Conservation (phyloP, 2,888 invertebrate species). For the Acrobeloides nanus region DNA sequence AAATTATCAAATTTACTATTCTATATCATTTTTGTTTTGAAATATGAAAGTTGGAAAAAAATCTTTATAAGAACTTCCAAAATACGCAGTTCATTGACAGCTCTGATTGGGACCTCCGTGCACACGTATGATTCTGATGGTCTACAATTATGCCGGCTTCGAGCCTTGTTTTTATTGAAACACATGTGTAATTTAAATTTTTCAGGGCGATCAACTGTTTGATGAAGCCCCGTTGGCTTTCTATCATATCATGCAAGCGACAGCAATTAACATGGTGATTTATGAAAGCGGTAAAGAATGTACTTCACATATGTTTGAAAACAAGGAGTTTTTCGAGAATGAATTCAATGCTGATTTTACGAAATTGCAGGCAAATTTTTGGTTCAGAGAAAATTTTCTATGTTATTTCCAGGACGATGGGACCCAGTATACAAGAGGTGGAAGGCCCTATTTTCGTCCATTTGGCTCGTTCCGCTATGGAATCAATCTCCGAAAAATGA, state of each 20-base stretch:
- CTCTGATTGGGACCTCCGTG: too few relatives aligned
- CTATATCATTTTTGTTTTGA: too few relatives aligned
- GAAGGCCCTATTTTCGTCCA: slow-evolving; percentile 1
- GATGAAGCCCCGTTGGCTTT: neutral
- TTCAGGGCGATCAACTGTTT: neutral
- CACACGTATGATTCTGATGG: too few relatives aligned
- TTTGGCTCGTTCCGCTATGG: slow-evolving; percentile 1
- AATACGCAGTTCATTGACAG: too few relatives aligned
- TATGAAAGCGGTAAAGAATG: neutral
- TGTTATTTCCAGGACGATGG: slow-evolving; percentile 1
- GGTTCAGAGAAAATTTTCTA: too few relatives aligned
- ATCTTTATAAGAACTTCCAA: too few relatives aligned
- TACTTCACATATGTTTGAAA: neutral
- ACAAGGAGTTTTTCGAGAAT: neutral
- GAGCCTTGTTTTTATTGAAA: too few relatives aligned
- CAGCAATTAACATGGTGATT: neutral
- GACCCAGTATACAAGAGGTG: neutral
- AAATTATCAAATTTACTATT: too few relatives aligned
- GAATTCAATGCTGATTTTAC: slow-evolving; percentile 1
- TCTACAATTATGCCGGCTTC: too few relatives aligned
- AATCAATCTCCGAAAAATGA: neutral
- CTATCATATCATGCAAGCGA: neutral
- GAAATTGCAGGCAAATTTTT: neutral
- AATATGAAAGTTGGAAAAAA: too few relatives aligned
- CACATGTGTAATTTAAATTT: too few relatives aligned